A percentile compares a stretch with the other conserved stretches of the same genome.
Conservation (phyloP, 2,113 vertebrate species). For the Ophthalmolycus amberensis region DNA sequence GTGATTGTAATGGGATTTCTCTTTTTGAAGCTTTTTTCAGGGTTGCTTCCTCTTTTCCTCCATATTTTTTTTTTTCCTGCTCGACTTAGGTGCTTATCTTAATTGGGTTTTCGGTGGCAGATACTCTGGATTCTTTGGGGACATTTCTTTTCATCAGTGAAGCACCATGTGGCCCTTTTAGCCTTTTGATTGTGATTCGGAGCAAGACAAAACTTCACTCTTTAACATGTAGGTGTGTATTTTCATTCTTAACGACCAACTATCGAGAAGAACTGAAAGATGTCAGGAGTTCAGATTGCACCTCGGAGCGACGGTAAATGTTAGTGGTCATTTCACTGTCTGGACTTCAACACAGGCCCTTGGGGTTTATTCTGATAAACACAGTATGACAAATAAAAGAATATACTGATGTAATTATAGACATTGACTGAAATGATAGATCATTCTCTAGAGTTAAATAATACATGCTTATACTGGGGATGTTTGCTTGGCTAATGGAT, state of each 20-base stretch:
- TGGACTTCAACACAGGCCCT: neutral
- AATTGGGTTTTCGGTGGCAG: constrained; percentile 19
- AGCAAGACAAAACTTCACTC: neutral
- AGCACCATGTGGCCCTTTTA: neutral
- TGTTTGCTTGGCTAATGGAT: neutral
- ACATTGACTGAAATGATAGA: neutral
- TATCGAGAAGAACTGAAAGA: neutral
- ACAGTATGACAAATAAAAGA: neutral
- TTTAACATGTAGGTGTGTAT: neutral
- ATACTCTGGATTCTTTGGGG: neutral
- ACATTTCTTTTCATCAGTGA: neutral
- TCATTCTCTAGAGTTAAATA: neutral
- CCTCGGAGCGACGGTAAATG: neutral
- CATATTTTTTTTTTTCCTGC: neutral
- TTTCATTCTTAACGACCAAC: neutral
- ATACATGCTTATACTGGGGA: neutral
- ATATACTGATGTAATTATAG: neutral
- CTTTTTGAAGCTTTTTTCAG: neutral
- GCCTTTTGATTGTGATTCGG: neutral
- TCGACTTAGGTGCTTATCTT: constrained; percentile 17
- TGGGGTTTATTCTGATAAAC: neutral
- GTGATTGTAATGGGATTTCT: constrained; percentile 2
- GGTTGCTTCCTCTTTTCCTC: neutral
- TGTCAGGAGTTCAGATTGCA: neutral
- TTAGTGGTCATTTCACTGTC: neutral